Percentiles rank a stretch among this genome's conserved stretches.
These are phyloP conservation scores for Ardeotis arabs DNA, from an alignment of 2,113 vertebrate genomes.

Conservation along the genomic window DNA sequence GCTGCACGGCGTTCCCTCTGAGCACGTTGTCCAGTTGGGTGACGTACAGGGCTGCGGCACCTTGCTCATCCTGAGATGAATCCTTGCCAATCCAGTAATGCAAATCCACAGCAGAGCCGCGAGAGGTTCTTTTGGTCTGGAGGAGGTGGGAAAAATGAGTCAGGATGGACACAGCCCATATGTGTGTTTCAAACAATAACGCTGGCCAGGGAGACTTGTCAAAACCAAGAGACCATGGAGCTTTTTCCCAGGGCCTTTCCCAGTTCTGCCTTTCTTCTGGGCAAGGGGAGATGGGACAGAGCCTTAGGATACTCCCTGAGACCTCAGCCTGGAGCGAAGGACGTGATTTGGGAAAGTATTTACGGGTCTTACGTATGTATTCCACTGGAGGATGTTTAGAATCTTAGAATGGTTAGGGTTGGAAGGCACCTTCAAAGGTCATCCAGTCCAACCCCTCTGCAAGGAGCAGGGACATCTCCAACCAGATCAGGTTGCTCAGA, in stretches of 20 bases:
- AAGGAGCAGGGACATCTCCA: too few species aligned
- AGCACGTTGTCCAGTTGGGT: conserved; percentile 83
- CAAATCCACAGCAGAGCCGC: conserved; percentile 67
- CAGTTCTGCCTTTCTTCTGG: background rate
- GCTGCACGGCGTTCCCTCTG: conserved; percentile 82
- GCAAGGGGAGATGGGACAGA: background rate
- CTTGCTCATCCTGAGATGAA: conserved; percentile 89
- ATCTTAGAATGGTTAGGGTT: too few species aligned
- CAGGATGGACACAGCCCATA: background rate
- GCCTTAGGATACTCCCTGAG: background rate
- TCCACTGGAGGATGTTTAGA: background rate
- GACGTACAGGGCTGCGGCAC: conserved; percentile 80
- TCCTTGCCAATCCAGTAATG: conserved; percentile 89
- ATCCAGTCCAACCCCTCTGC: too few species aligned
- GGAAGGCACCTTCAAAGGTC: too few species aligned
- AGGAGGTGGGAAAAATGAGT: background rate
- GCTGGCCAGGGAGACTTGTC: background rate
- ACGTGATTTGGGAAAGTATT: background rate
- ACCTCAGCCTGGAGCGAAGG: background rate
- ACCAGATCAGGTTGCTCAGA: too few species aligned
- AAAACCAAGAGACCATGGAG: background rate
- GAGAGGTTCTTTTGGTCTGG: conserved; percentile 72
- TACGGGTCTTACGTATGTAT: background rate
- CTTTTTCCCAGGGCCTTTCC: background rate
- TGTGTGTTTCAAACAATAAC: background rate